Conservation (phyloP, 2,113 vertebrate genomes). For the Euleptes europaea region DNA sequence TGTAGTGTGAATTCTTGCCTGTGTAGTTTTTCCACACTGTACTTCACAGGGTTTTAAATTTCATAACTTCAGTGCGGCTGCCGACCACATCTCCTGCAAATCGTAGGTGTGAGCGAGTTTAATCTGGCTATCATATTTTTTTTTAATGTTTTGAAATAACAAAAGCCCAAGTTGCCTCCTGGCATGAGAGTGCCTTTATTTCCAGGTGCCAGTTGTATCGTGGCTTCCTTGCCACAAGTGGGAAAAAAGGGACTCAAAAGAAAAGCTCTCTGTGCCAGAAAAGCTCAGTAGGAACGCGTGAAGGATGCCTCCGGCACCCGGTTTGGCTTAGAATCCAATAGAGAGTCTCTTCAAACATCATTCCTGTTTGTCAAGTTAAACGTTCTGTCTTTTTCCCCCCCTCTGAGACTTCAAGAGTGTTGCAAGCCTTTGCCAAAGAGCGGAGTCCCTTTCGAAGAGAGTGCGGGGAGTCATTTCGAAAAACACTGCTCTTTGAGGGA, state of each 20-base stretch:
- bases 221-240: neutral
- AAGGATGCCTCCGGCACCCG: neutral
- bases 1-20: fast-evolving
- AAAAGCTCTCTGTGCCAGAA: constrained; percentile 18
- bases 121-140: constrained; percentile 3
- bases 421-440: neutral
- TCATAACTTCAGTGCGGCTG: neutral
- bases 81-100: constrained; percentile 35
- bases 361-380: constrained; percentile 33
- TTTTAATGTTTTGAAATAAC: constrained; percentile 23
- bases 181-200: constrained; percentile 14
- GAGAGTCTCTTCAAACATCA: neutral
- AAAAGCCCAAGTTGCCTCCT: neutral
- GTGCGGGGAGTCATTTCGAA: neutral
- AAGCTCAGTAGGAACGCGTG: neutral
- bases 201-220: constrained; percentile 23
- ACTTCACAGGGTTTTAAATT: constrained; percentile 13
- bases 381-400: constrained; percentile 37
- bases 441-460: neutral
- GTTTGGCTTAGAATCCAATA: neutral
- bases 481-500: too few species aligned
- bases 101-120: constrained; percentile 41
- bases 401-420: constrained; percentile 18
- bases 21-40: neutral
- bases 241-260: neutral